A percentile compares a stretch with the other conserved stretches of the same genome.
Evolutionary conservation across 1,140 invertebrate species (phyloP).

Genomic region (Apis florea): DNA sequence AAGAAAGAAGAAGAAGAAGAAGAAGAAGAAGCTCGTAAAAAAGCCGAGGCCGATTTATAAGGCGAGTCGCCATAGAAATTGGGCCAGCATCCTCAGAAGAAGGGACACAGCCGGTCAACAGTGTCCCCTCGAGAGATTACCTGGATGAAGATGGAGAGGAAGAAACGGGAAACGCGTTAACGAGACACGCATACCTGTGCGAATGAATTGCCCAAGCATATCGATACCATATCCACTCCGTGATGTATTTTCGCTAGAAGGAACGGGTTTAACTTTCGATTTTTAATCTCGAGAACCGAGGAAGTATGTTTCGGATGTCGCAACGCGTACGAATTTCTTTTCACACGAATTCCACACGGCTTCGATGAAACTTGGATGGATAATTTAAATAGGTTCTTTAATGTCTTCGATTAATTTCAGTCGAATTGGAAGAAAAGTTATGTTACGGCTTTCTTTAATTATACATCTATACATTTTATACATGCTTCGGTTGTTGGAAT

Average conservation of each 20-base stretch:
- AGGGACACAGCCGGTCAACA: conserved; percentile 14
- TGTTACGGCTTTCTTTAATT: too few species aligned
- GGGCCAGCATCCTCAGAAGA: conserved; percentile 58
- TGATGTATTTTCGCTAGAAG: conserved; percentile 22
- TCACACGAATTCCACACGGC: conserved; percentile 39
- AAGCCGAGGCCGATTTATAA: conserved; percentile 57
- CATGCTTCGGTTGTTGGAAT: too few species aligned
- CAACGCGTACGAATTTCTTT: conserved; percentile 8
- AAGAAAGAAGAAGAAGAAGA: conserved; percentile 3
- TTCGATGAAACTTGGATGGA: not conserved
- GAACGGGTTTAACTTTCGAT: conserved; percentile 27
- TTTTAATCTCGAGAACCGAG: conserved; percentile 41
- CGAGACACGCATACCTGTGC: conserved; percentile 8
- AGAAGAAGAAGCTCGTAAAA: conserved; percentile 55
- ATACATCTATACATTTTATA: too few species aligned
- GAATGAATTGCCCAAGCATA: conserved; percentile 17
- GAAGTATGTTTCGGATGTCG: conserved; percentile 23
- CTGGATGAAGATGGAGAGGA: not conserved
- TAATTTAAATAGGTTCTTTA: conserved; percentile 12
- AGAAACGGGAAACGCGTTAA: conserved; percentile 22
- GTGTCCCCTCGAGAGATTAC: conserved; percentile 13
- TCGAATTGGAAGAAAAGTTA: too few species aligned
- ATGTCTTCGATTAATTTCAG: too few species aligned
- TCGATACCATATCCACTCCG: not conserved
- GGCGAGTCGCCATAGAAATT: conserved; percentile 57